A percentile compares a stretch with the other conserved stretches of the same genome.
Conservation (phyloP, 1,140 invertebrate genomes). For the Cyrtorhinus lividipennis region DNA sequence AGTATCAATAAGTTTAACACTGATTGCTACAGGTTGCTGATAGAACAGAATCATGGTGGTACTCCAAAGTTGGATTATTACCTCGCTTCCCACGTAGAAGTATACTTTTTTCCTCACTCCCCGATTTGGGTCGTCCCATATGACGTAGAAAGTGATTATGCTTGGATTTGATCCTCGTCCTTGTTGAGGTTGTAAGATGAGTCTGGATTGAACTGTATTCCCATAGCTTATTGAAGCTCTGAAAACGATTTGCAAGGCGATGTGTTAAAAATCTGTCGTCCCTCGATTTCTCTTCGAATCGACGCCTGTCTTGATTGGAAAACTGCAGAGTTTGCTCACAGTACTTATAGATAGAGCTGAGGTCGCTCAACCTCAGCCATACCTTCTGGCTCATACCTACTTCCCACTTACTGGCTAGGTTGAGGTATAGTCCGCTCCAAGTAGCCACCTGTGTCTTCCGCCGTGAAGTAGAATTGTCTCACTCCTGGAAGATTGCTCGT, state of each 20-base stretch:
- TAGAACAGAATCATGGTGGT: too few relatives aligned
- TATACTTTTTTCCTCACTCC: neutral
- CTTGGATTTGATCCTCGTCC: neutral
- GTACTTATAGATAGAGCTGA: too few relatives aligned
- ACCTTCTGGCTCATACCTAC: too few relatives aligned
- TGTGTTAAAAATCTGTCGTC: neutral
- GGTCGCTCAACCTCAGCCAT: too few relatives aligned
- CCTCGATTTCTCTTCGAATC: too few relatives aligned
- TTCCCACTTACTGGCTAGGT: too few relatives aligned
- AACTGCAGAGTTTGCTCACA: too few relatives aligned
- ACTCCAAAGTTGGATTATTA: too few relatives aligned
- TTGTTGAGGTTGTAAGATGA: neutral
- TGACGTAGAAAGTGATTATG: neutral
- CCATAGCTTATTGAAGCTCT: neutral
- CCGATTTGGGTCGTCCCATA: neutral
- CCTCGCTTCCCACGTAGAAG: neutral
- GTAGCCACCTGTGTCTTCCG: neutral
- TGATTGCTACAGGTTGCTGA: too few relatives aligned
- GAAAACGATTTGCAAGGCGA: neutral
- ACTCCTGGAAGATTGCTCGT: slow-evolving; percentile 3
- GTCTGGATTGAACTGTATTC: neutral
- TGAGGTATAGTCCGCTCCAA: too few relatives aligned
- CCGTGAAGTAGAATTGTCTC: neutral
- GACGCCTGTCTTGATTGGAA: too few relatives aligned
- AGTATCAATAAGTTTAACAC: too few relatives aligned